Evolutionary conservation across 2,113 vertebrate species (phyloP), one percentile per base, ranked within the genome.

Genomic region (Chloropsis cyanopogon): DNA sequence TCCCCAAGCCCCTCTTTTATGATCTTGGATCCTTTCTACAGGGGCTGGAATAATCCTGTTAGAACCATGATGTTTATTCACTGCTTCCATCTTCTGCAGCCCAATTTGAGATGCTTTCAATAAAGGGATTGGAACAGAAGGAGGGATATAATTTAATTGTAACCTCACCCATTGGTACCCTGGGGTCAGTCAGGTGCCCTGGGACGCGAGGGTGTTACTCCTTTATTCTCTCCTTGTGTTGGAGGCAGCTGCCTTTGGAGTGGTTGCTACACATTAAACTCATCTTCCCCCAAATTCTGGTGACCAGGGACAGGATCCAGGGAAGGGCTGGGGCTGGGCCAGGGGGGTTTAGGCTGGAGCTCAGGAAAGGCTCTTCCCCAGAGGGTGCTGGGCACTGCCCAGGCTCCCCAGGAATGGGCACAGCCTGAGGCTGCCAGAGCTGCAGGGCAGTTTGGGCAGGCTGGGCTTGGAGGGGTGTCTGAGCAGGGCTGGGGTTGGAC

Each of bases 41-140:
- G 75, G 90, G 93, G 82, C 57, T 13, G 42, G 63, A 86, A 88
- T 82, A 82, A 90, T 85, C 82, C 75, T 83, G 59, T 66, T 92
- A 33, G 9, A 93, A 46, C 76, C 42, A 0, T 46, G 42, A 23
- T 41, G 68, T 82, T 85, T 85, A 54, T 69, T 88, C 90, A 57
- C 0, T 61, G 10, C 37, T 70, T 88, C 86, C 20, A 14, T 81
- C 76, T 10, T 53, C 59, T 19, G 1, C 19, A 77, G 89, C 52
- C 60, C n/a, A 23, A 4, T 72, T 82, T 52, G 52, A 52, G 73
- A 31, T 49, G 80, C 50, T 82, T 76, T 85, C 69, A 80, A 65
- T 66, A 19, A 92, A 39, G 18, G 6, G 39, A 9, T 24, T 64
- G 63, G 33, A 53, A 16, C 1, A 37, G 77, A n/a, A 71, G 52